phyloP scores from a whole-genome alignment of 2,888 invertebrate species.

The Eristalinus sepulchralis region DNA sequence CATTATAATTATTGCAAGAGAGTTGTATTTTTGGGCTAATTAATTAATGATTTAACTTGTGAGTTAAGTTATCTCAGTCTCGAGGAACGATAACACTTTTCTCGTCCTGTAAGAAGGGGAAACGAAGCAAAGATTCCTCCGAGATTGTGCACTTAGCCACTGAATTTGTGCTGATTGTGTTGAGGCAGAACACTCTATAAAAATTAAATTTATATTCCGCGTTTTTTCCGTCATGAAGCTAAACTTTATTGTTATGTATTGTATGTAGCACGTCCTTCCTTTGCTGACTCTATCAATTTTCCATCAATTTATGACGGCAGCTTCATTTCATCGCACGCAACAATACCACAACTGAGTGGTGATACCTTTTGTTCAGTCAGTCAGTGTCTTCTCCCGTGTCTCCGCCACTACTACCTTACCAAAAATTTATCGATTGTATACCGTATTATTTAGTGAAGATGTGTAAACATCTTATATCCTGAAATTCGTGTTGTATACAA shows the following conservation, averaged over 20 bases:
- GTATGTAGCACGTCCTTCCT: background rate
- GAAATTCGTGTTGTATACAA: constrained; percentile 8
- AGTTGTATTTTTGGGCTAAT: background rate
- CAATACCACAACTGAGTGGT: background rate
- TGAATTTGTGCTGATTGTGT: background rate
- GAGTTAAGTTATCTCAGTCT: background rate
- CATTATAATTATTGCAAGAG: constrained; percentile 26
- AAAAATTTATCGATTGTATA: constrained; percentile 14
- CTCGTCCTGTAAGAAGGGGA: background rate
- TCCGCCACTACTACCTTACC: background rate
- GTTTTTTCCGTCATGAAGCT: too few species aligned
- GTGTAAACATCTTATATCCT: constrained; percentile 54
- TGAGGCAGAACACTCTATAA: background rate
- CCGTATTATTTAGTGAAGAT: constrained; percentile 38
- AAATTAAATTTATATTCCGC: too few species aligned
- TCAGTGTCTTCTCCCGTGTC: constrained; percentile 4
- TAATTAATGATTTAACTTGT: background rate
- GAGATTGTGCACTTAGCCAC: background rate
- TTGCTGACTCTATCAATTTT: background rate
- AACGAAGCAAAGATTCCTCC: background rate
- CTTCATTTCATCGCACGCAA: background rate
- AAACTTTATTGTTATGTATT: background rate
- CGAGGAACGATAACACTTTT: background rate
- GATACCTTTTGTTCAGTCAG: constrained; percentile 26
- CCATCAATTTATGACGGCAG: background rate